phyloP scores from a whole-genome alignment of 2,113 vertebrate genomes.

The Recurvirostra avosetta region DNA sequence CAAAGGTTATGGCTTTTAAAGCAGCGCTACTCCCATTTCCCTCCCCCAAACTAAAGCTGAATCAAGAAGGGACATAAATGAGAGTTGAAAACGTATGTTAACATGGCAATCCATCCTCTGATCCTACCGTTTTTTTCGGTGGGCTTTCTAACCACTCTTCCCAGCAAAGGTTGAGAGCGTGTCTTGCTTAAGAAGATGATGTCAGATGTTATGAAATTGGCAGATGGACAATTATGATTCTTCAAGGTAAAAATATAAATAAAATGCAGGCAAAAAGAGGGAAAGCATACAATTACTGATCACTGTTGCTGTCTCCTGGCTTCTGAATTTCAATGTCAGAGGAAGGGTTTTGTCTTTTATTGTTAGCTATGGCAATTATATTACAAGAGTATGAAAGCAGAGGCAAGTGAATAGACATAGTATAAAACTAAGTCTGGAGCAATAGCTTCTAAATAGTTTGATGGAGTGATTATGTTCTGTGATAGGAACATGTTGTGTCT shows the following conservation, averaged over 20 bases:
- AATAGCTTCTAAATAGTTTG: not conserved
- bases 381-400: not conserved
- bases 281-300: not conserved
- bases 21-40: not conserved
- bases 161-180: not conserved
- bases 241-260: conserved; percentile 4
- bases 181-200: not conserved
- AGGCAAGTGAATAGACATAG: not conserved
- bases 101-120: not conserved
- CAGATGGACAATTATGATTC: not conserved
- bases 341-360: not conserved
- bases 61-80: conserved; percentile 7
- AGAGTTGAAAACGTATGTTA: conserved; percentile 23
- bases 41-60: conserved; percentile 19
- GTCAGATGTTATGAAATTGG: not conserved
- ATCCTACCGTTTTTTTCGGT: not conserved
- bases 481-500: not conserved
- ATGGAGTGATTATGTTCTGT: not conserved
- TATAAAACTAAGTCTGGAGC: not conserved
- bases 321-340: conserved; percentile 2
- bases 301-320: not conserved
- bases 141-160: not conserved
- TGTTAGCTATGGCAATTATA: not conserved
- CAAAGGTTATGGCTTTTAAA: conserved; percentile 68
- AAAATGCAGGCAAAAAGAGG: not conserved